phyloP scores from a whole-genome alignment of 1,140 invertebrate genomes.

The Drosophila busckii region DNA sequence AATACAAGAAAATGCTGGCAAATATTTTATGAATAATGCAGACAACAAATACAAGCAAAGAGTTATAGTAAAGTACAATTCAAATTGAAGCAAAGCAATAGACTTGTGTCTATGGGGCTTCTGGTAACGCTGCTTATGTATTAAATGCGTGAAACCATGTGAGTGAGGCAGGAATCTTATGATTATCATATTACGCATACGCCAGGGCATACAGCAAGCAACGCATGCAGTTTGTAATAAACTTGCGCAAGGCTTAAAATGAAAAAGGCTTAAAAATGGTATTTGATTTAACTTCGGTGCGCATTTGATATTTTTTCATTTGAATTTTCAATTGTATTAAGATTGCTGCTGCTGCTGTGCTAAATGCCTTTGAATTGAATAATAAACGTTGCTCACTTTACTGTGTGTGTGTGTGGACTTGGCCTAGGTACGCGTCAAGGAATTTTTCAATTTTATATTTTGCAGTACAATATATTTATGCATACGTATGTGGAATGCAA shows the following conservation, averaged over 20 bases:
- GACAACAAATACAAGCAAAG: conserved; percentile 23
- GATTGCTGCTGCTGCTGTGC: too few relatives aligned
- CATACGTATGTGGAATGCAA: conserved; percentile 3
- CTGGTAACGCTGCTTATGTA: conserved; percentile 27
- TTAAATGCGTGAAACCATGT: conserved; percentile 41
- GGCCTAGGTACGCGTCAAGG: conserved; percentile 15
- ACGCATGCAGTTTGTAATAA: too few relatives aligned
- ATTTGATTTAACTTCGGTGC: conserved; percentile 24
- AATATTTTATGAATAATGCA: conserved; percentile 66
- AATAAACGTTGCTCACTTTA: conserved; percentile 34
- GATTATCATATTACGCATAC: conserved; percentile 69
- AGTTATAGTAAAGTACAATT: conserved; percentile 11
- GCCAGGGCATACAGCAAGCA: conserved; percentile 11
- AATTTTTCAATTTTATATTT: conserved; percentile 57
- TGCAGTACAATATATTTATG: conserved; percentile 2
- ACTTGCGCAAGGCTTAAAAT: too few relatives aligned
- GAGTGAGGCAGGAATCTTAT: conserved; percentile 30
- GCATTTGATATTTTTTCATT: conserved; percentile 58
- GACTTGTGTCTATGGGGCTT: conserved; percentile 1
- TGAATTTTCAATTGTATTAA: too few relatives aligned
- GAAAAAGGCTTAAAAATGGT: too few relatives aligned
- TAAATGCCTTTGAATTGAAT: conserved; percentile 24
- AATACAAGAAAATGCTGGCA: conserved; percentile 49
- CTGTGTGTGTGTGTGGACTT: conserved; percentile 6
- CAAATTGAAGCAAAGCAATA: conserved; percentile 5